Base-by-base conservation (phyloP, 2,797 vertebrate genomes). In the Onychomys arenicola region DNA sequence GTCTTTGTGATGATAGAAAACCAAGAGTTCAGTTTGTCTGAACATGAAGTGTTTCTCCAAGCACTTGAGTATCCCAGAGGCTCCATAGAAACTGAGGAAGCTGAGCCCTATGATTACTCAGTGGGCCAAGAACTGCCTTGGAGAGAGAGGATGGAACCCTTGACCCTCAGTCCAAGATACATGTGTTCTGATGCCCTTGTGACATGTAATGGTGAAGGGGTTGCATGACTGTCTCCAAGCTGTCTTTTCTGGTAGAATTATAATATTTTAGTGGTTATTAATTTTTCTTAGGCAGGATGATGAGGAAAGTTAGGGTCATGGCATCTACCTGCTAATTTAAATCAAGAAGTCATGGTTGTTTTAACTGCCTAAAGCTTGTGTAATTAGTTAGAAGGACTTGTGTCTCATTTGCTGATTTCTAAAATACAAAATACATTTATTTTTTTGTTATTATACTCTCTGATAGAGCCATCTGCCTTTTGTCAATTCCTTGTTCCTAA, bases 231-330 rank as follows among this genome's bases (percentile, higher is more conserved):
- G 14, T 65, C 52, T 71, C 67, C 86, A 73, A 84, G 63, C 63
- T 80, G 11, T 52, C 89, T 82, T 90, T 90, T 90, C 49, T 69
- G 59, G 69, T 59, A 61, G 63, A 95, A 43, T 67, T 75, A 65
- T 4, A 81, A 55, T 71, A 25, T 71, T 92, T 83, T 52, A 77
- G 43, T 19, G n/a, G 55, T 55, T 78, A 11, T 29, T 85, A n/a
- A 23, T 49, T 80, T 77, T 80, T 57, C 21, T 57, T n/a, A 63
- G 90, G 21, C 69, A 82, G 9, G 9, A 0, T 86, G 52, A 43
- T 93, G 29, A 95, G 67, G 91, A 92, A 97, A 91, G 27, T 89
- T 95, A 52, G 88, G 49, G 21, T 85, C 61, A 71, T 89, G 40
- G 16, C 80, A 80, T 83, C 63, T 93, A 25, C 52, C 32, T 90